Percentiles rank a stretch among this genome's conserved stretches.
phyloP scores from a whole-genome alignment of 1,140 invertebrate genomes.

The Cephus cinctus region DNA sequence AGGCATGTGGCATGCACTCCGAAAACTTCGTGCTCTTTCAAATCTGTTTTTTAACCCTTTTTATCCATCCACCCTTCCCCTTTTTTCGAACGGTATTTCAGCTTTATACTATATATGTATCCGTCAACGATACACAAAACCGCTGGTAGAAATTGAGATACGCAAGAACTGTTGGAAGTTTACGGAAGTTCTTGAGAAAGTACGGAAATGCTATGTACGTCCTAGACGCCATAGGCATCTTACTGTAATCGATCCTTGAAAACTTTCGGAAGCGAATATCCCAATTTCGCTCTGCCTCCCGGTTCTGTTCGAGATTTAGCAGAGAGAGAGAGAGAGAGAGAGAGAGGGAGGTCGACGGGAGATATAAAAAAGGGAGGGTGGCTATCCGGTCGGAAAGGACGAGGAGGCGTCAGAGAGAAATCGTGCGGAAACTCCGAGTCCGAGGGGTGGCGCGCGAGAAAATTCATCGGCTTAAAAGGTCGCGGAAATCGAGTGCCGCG shows the following conservation, averaged over 20 bases:
- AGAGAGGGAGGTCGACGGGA: neutral
- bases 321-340: neutral
- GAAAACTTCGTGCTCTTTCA: conserved; percentile 5
- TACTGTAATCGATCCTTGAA: conserved; percentile 46
- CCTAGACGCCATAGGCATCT: conserved; percentile 34
- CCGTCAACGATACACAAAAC: no score
- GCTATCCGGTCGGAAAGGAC: neutral
- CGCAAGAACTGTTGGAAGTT: conserved; percentile 34
- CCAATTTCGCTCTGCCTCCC: conserved; percentile 33
- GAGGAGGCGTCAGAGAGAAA: conserved; percentile 12
- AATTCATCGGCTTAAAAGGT: conserved; percentile 12
- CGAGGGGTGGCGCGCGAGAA: conserved; percentile 23
- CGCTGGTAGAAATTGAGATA: conserved; percentile 38
- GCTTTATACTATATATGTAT: no score
- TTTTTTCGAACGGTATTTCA: no score
- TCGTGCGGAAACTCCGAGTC: conserved; percentile 8
- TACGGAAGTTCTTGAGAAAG: conserved; percentile 31
- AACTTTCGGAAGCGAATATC: conserved; percentile 23
- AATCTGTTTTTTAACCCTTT: neutral
- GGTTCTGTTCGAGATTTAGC: conserved; percentile 23
- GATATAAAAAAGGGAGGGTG: no score
- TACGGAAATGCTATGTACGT: conserved; percentile 39
- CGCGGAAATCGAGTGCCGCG: conserved; percentile 19
- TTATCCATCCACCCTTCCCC: neutral
- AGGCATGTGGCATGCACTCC: neutral